Conservation (phyloP, 1,140 invertebrate species). For the Drosophila ficusphila region DNA sequence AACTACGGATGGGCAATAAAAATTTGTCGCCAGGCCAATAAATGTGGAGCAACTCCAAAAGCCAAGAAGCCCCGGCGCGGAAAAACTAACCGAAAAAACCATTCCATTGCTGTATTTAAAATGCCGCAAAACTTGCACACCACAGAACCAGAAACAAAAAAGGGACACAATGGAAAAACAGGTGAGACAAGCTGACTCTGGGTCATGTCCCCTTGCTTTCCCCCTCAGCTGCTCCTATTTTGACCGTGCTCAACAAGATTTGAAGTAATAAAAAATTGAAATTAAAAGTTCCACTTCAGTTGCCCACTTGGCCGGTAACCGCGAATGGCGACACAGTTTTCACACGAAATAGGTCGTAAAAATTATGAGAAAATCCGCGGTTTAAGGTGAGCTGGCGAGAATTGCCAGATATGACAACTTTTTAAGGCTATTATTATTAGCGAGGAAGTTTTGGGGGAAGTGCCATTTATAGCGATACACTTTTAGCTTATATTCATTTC, state of each 20-base stretch:
- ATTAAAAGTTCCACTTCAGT: slow-evolving; percentile 73
- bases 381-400: background rate
- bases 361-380: slow-evolving; percentile 62
- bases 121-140: slow-evolving; percentile 40
- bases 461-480: background rate
- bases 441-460: background rate
- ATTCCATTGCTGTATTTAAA: slow-evolving; percentile 71
- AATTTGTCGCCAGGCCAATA: slow-evolving; percentile 79
- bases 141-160: slow-evolving; percentile 2
- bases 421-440: background rate
- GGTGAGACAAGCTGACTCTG: slow-evolving; percentile 44
- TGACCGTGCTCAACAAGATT: slow-evolving; percentile 58
- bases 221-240: background rate
- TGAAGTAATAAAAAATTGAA: slow-evolving; percentile 79
- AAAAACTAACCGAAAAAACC: slow-evolving; percentile 57
- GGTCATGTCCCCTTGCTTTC: background rate
- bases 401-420: slow-evolving; percentile 12
- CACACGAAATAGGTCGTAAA: slow-evolving; percentile 75
- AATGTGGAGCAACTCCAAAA: slow-evolving; percentile 52
- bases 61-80: slow-evolving; percentile 6
- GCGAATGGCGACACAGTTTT: slow-evolving; percentile 67
- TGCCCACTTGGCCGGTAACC: slow-evolving; percentile 34
- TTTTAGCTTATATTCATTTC: no score
- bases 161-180: slow-evolving; percentile 50
- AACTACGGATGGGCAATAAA: slow-evolving; percentile 72